phyloP scores from a whole-genome alignment of 2,888 invertebrate genomes.

The Argyresthia goedartella region DNA sequence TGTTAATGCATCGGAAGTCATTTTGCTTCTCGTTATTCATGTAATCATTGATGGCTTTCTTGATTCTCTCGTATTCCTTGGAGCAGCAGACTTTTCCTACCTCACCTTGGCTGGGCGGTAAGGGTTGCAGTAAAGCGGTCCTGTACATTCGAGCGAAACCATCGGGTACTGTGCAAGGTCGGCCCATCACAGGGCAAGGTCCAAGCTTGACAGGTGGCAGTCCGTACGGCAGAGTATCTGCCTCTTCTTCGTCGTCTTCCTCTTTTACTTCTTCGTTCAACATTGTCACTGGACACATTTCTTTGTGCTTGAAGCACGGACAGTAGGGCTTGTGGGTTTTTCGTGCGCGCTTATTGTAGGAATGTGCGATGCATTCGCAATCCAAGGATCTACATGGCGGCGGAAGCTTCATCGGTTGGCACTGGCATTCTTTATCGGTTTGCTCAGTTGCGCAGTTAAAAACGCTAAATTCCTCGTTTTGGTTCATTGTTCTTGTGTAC shows the following conservation, averaged over 20 bases:
- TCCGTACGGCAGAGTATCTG: conserved; percentile 53
- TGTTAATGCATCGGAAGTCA: conserved; percentile 51
- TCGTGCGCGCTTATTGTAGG: conserved; percentile 30
- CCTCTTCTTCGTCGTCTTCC: conserved; percentile 36
- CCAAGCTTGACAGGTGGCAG: conserved; percentile 53
- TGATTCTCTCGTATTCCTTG: conserved; percentile 56
- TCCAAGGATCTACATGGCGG: conserved; percentile 55
- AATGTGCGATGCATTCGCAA: conserved; percentile 45
- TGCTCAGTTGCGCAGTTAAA: too few species aligned
- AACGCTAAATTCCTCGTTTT: too few species aligned
- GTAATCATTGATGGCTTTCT: conserved; percentile 51
- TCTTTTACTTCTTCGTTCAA: conserved; percentile 38
- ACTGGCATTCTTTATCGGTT: conserved; percentile 48
- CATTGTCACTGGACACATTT: conserved; percentile 42
- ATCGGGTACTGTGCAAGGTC: conserved; percentile 53
- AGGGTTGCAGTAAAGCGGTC: conserved; percentile 33
- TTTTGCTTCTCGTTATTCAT: conserved; percentile 45
- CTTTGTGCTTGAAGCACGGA: conserved; percentile 49
- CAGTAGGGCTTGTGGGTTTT: conserved; percentile 51
- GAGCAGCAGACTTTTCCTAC: conserved; percentile 62
- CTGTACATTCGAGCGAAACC: conserved; percentile 61
- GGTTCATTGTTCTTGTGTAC: too few species aligned
- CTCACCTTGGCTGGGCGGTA: conserved; percentile 47
- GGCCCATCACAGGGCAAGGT: conserved; percentile 58
- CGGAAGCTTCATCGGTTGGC: conserved; percentile 42